Base-by-base conservation (phyloP, 2,888 invertebrate species). In the Sarcophaga caerulescens region DNA sequence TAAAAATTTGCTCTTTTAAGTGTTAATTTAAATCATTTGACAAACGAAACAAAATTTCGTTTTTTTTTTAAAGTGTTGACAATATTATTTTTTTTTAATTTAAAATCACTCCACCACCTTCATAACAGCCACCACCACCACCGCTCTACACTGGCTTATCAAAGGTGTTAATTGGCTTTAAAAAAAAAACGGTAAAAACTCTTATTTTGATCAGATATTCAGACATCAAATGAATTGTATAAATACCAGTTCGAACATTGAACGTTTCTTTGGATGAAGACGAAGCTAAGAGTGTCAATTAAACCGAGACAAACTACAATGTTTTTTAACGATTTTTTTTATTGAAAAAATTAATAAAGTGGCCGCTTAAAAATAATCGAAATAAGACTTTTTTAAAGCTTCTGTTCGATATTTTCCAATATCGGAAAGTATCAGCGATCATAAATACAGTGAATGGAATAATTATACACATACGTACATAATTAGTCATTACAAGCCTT, bases 11-110 rank as follows among this genome's bases (percentile, higher is more conserved):
- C 59, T 59, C 45, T 11, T 11, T 10, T 11, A 68, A 59, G 81
- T 86, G 86, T 66, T 86, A 86, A 86, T 84, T 70, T 74, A 62
- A 83, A 78, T 78, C 84, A 86, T 79, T 86, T 85, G 85, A 85
- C 85, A 85, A 80, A 73, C 47, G 21, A 44, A 68, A 52, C 1
- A 52, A 14, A 35, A 52, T 14, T 52, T 52, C 1, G 3, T 17
- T 52, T 52, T 52, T 47, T 52, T 52, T 52, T 1, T 5, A 25
- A 77, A 44, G 6, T 71, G 19, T 71, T 71, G 84, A 84, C 84
- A 84, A 65, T 75, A 78, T 25, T 57, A 68, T 74, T 78, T 35
- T 57, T n/a, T 65, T 52, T 52, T 52, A 47, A 47, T 52, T 52
- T 14, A 14, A 52, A 17, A 14, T 52, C 52, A 52, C 17, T 52